phyloP scores from a whole-genome alignment of 2,797 vertebrate species.

The Danio albolineatus region DNA sequence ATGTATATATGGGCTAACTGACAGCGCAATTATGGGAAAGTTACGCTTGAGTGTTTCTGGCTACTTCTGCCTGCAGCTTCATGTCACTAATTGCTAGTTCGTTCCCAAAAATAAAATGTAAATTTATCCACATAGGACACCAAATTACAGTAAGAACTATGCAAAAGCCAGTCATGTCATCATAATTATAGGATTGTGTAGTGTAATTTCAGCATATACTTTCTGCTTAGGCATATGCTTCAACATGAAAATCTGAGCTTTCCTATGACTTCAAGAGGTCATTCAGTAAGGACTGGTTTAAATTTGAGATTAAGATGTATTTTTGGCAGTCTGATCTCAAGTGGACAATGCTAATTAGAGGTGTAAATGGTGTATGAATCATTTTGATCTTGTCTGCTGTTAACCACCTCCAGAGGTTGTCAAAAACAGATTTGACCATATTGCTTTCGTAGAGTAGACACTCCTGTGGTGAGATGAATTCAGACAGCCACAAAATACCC shows the following conservation, averaged over 20 bases:
- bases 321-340: too few relatives aligned
- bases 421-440: too few relatives aligned
- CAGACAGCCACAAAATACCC: too few relatives aligned
- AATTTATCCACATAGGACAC: slow-evolving; percentile 25
- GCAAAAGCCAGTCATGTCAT: slow-evolving; percentile 36
- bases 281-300: background rate
- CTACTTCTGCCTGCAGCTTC: slow-evolving; percentile 28
- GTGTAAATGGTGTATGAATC: too few relatives aligned
- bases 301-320: too few relatives aligned
- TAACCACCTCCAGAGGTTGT: too few relatives aligned
- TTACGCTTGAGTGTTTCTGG: slow-evolving; percentile 18
- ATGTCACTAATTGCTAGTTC: slow-evolving; percentile 59
- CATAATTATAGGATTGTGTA: slow-evolving; percentile 48
- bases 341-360: too few relatives aligned
- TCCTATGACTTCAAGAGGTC: background rate
- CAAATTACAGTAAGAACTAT: slow-evolving; percentile 31
- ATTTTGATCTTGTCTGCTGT: too few relatives aligned
- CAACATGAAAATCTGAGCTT: background rate
- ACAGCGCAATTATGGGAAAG: background rate
- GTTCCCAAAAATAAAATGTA: slow-evolving; percentile 35
- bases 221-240: slow-evolving; percentile 1
- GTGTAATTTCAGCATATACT: slow-evolving; percentile 22
- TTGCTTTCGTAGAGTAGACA: too few relatives aligned
- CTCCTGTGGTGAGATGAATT: too few relatives aligned
- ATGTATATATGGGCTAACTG: background rate